These are phyloP conservation scores for Ginglymostoma cirratum DNA, from an alignment of 2,113 vertebrate species.

Conservation along the genomic window DNA sequence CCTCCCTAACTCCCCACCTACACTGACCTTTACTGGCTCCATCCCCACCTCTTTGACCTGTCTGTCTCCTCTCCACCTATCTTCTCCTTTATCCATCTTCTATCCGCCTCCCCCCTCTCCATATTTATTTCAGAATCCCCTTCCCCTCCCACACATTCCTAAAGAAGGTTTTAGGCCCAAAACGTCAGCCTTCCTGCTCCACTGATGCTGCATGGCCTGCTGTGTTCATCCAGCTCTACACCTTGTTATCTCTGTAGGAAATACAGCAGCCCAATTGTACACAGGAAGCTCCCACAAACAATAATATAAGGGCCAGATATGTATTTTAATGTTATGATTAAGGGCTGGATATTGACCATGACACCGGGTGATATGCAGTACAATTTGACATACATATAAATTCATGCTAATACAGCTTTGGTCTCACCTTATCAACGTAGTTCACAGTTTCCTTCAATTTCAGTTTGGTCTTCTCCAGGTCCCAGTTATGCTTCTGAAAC, in stretches of 20 bases:
- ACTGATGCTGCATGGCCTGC: too few species aligned
- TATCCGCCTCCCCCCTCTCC: too few species aligned
- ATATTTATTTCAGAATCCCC: too few species aligned
- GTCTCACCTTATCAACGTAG: constrained; percentile 91
- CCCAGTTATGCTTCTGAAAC: constrained; percentile 73
- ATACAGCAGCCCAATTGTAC: neutral
- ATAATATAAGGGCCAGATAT: neutral
- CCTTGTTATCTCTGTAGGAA: neutral
- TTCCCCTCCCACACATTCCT: too few species aligned
- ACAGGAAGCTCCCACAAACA: neutral
- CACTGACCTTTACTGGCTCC: too few species aligned
- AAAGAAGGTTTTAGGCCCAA: too few species aligned
- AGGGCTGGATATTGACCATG: neutral
- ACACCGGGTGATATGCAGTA: neutral
- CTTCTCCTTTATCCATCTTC: too few species aligned
- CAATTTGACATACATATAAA: neutral
- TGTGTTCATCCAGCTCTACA: too few species aligned
- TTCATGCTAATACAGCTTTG: constrained; percentile 33
- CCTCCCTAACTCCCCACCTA: too few species aligned
- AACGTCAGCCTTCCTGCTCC: too few species aligned
- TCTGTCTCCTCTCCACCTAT: too few species aligned
- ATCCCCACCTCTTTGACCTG: too few species aligned
- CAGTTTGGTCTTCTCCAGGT: constrained; percentile 62
- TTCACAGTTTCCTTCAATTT: constrained; percentile 85
- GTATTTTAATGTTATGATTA: neutral